These are phyloP conservation scores for Diplolepis rosae DNA, from an alignment of 2,888 invertebrate species.

Conservation along the genomic window DNA sequence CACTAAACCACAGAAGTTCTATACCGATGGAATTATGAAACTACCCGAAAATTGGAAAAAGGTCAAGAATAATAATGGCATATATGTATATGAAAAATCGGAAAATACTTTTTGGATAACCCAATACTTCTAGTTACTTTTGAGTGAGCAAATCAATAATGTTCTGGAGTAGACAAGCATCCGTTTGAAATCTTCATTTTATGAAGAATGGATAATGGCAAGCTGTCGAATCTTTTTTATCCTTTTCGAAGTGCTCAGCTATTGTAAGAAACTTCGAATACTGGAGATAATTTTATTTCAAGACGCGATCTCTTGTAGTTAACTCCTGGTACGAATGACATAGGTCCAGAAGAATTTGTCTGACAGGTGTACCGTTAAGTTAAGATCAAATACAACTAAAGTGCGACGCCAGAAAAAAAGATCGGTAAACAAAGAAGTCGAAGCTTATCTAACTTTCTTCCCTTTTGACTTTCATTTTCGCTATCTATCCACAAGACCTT, in stretches of 20 bases:
- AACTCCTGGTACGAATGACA: constrained; percentile 60
- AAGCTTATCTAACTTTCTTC: constrained; percentile 9
- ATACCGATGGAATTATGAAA: no score
- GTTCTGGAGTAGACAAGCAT: neutral
- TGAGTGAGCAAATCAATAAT: neutral
- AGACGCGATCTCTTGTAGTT: constrained; percentile 63
- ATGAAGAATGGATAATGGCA: neutral
- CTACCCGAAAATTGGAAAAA: no score
- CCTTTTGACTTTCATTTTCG: neutral
- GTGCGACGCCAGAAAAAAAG: constrained; percentile 33
- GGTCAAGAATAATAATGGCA: no score
- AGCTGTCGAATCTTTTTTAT: constrained; percentile 12
- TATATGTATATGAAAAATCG: no score
- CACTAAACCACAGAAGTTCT: no score
- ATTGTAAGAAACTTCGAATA: neutral
- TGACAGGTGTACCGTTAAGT: constrained; percentile 64
- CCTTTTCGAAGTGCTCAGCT: neutral
- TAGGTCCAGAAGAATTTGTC: constrained; percentile 61
- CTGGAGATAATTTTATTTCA: constrained; percentile 59
- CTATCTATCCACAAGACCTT: constrained; percentile 33
- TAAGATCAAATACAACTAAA: constrained; percentile 44
- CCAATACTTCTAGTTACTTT: neutral
- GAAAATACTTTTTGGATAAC: no score
- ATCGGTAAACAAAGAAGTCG: constrained; percentile 3
- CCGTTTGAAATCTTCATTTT: neutral